Conservation (phyloP, 2,797 vertebrate genomes). For the Pseudopleuronectes americanus region DNA sequence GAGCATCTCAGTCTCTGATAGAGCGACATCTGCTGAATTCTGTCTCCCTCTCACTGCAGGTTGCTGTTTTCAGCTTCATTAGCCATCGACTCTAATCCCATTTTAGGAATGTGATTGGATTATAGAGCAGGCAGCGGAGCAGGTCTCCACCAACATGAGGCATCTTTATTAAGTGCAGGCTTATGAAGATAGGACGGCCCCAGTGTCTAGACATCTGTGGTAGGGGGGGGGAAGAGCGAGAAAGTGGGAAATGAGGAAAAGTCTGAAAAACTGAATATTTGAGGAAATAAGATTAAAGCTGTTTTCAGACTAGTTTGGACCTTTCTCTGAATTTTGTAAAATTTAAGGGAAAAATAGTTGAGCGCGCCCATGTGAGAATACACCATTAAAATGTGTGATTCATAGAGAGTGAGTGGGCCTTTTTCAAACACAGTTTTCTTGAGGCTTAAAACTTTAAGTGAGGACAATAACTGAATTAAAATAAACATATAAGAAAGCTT, state of each 20-base stretch:
- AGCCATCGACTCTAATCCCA: not conserved
- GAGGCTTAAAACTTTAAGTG: no score
- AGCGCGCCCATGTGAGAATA: no score
- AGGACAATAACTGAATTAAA: no score
- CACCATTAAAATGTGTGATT: no score
- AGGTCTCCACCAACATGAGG: not conserved
- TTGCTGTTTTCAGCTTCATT: constrained; percentile 1
- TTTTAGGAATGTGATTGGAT: constrained; percentile 4
- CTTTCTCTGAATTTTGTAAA: no score
- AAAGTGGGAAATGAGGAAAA: not conserved
- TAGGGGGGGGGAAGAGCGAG: not conserved
- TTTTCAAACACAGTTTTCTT: no score
- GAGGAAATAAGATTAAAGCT: not conserved
- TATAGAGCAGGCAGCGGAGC: not conserved
- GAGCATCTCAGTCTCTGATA: no score
- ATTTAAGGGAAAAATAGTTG: no score
- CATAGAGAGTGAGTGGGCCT: no score
- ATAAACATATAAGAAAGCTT: no score
- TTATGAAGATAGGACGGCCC: not conserved
- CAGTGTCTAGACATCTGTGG: not conserved
- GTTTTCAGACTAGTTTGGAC: no score
- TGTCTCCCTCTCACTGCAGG: not conserved
- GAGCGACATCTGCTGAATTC: not conserved
- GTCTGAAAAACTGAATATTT: not conserved
- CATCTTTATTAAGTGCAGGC: not conserved